Evolutionary conservation across 92 coral and sea anemone genomes (phyloP).

Genomic region (Virgularia gustaviana): DNA sequence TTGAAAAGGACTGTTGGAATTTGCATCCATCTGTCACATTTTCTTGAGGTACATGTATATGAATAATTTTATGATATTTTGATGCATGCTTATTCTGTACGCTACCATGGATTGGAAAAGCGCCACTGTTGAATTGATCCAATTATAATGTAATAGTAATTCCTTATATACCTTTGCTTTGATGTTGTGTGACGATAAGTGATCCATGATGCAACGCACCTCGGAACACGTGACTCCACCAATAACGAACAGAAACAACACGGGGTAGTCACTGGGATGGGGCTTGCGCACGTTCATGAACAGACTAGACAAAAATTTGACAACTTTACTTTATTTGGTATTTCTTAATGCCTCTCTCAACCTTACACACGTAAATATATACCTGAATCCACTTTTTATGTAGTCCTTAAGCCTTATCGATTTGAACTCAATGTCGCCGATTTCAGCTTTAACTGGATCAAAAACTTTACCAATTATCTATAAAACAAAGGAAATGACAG

Average conservation of each 20-base stretch:
- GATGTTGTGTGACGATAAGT: constrained; percentile 67
- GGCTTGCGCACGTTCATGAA: constrained; percentile 99
- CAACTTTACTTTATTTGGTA: no score
- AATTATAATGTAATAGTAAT: no score
- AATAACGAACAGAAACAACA: constrained; percentile 76
- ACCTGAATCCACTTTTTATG: constrained; percentile 99
- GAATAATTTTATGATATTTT: not conserved
- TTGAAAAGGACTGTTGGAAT: no score
- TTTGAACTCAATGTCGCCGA: constrained; percentile 84
- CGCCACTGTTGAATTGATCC: not conserved
- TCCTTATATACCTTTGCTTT: constrained; percentile 65
- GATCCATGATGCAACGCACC: constrained; percentile 78
- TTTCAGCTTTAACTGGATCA: constrained; percentile 73
- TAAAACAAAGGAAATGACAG: no score
- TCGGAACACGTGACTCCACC: constrained; percentile 96
- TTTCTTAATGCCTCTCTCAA: not conserved
- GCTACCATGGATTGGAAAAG: not conserved
- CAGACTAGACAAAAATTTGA: constrained; percentile 56
- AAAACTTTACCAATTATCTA: constrained; percentile 49
- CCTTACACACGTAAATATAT: not conserved
- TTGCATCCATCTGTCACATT: no score
- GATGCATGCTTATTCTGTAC: not conserved
- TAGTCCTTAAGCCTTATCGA: constrained; percentile 87
- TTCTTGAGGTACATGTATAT: not conserved
- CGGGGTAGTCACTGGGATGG: constrained; percentile 78